Evolutionary conservation across 2,888 invertebrate species (phyloP).

Genomic region (Parnassius apollo): DNA sequence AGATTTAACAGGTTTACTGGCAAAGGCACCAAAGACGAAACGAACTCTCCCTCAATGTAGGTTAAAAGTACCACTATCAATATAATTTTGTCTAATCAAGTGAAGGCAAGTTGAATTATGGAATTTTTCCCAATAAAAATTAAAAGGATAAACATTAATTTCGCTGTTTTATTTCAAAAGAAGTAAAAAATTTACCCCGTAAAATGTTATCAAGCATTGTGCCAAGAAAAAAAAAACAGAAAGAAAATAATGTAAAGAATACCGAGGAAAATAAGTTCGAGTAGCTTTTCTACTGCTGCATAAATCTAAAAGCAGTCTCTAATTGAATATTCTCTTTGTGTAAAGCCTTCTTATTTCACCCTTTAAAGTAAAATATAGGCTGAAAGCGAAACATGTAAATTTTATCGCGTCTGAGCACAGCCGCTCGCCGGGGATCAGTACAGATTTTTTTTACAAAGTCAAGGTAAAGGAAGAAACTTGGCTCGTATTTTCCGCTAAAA

Average conservation of each 20-base stretch:
- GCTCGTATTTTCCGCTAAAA: constrained; percentile 75
- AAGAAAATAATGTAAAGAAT: constrained; percentile 30
- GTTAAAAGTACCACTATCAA: not conserved
- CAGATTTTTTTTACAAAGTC: constrained; percentile 61
- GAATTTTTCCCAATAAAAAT: no score
- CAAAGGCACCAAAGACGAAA: constrained; percentile 52
- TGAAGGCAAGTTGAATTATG: no score
- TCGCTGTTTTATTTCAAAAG: no score
- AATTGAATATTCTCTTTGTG: constrained; percentile 79
- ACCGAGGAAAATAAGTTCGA: constrained; percentile 50
- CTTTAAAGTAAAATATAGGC: constrained; percentile 78
- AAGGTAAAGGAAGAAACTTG: constrained; percentile 70
- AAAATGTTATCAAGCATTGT: not conserved
- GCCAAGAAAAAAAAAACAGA: constrained; percentile 1
- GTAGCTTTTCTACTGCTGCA: constrained; percentile 48
- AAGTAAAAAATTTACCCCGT: no score
- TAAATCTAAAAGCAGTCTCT: constrained; percentile 70
- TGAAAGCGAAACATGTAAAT: constrained; percentile 78
- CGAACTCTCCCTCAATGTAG: constrained; percentile 38
- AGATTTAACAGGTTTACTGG: constrained; percentile 54
- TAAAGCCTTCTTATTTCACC: constrained; percentile 74
- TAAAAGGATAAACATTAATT: no score
- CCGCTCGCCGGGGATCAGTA: constrained; percentile 53
- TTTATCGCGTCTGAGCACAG: constrained; percentile 70
- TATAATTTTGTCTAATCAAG: not conserved